Conservation (phyloP, 2,888 invertebrate species). For the Dyspetes luteomarginatus region DNA sequence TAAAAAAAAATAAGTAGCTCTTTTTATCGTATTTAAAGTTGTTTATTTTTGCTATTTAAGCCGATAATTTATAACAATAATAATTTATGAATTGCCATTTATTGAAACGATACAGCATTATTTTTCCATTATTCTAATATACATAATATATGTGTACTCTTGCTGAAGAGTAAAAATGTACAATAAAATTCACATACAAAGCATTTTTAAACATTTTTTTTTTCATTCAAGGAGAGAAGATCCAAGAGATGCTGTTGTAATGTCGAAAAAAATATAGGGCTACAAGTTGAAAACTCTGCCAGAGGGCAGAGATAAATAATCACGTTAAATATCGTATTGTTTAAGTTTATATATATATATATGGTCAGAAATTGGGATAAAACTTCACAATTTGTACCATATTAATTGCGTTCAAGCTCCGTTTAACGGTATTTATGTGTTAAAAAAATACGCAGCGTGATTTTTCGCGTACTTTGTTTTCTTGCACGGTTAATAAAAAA, state of each 20-base stretch:
- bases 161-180: constrained; percentile 18
- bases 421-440: constrained; percentile 43
- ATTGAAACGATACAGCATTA: not conserved
- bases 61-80: not conserved
- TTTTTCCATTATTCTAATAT: not conserved
- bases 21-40: too few relatives aligned
- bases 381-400: constrained; percentile 58
- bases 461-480: not conserved
- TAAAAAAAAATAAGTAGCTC: too few relatives aligned
- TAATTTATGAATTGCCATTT: constrained; percentile 9
- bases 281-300: too few relatives aligned
- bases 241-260: constrained; percentile 95
- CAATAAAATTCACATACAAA: constrained; percentile 43
- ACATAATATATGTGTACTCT: not conserved
- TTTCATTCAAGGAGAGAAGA: constrained; percentile 89
- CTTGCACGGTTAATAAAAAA: constrained; percentile 53
- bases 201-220: constrained; percentile 12
- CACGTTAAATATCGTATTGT: not conserved
- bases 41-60: not conserved
- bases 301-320: too few relatives aligned
- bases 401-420: constrained; percentile 55
- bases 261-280: too few relatives aligned
- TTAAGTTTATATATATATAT: not conserved
- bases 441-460: constrained; percentile 28
- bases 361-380: constrained; percentile 2